Conservation (phyloP, 2,113 vertebrate genomes). For the Dryoscopus gambensis region DNA sequence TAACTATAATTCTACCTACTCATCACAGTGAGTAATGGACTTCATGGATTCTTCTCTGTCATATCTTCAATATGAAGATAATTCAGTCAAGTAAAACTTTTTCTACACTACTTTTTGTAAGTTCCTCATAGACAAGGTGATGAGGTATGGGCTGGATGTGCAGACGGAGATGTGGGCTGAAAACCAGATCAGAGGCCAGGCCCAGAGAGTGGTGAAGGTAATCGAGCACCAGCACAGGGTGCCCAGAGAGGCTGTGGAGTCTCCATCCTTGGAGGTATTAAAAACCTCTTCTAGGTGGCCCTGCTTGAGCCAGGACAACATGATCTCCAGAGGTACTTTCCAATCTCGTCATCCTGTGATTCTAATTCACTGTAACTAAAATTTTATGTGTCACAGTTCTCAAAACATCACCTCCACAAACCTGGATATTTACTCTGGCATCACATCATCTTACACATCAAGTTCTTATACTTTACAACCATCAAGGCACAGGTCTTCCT, state of each 20-base stretch:
- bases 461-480: not conserved
- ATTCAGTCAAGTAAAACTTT: not conserved
- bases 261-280: not conserved
- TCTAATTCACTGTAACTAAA: not conserved
- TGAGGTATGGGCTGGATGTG: not conserved
- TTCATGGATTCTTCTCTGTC: not conserved
- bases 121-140: not conserved
- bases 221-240: rapidly evolving
- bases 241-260: not conserved
- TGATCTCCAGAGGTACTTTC: not conserved
- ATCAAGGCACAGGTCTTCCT: not conserved
- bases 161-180: not conserved
- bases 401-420: not conserved
- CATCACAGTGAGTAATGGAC: not conserved
- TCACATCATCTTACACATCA: not conserved
- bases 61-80: not conserved
- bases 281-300: not conserved
- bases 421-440: not conserved
- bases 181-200: not conserved
- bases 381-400: not conserved
- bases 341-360: not conserved
- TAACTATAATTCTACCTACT: not conserved
- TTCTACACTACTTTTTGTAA: not conserved
- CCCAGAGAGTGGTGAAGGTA: not conserved
- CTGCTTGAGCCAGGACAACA: not conserved